These are phyloP conservation scores for Epinephelus coioides DNA, from an alignment of 2,797 vertebrate genomes.

Conservation along the genomic window DNA sequence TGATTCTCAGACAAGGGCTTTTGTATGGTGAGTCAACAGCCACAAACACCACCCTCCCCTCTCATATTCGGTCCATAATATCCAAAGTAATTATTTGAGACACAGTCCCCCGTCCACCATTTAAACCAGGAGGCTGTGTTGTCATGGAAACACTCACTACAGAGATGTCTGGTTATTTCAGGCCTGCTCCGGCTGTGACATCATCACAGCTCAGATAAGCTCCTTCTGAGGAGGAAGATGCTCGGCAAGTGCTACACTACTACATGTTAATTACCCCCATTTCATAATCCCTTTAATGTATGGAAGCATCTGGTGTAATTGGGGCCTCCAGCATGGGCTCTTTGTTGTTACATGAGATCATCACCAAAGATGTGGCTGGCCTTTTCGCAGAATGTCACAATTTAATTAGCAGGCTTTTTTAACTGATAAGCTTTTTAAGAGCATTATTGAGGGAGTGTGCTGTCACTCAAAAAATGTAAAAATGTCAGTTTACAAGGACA, in stretches of 20 bases:
- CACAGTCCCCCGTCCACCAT: conserved; percentile 62
- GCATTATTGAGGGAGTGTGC: too few relatives aligned
- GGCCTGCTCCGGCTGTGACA: conserved; percentile 68
- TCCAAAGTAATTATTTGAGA: conserved; percentile 78
- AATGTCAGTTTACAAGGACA: background rate
- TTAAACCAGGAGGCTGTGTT: conserved; percentile 76
- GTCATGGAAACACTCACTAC: conserved; percentile 80
- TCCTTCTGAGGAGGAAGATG: conserved; percentile 61
- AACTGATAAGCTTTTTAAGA: conserved; percentile 24
- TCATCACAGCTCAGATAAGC: conserved; percentile 69
- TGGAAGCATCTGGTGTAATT: conserved; percentile 38
- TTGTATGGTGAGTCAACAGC: conserved; percentile 57
- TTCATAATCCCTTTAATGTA: conserved; percentile 62
- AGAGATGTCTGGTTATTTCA: conserved; percentile 78
- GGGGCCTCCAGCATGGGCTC: conserved; percentile 30
- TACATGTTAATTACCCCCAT: conserved; percentile 55
- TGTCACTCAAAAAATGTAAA: background rate
- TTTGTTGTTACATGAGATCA: conserved; percentile 44
- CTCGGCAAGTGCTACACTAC: conserved; percentile 31
- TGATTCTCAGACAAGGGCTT: conserved; percentile 34
- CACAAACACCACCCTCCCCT: conserved; percentile 36
- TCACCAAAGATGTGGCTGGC: conserved; percentile 27
- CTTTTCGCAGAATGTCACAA: conserved; percentile 27
- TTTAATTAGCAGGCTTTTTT: conserved; percentile 14
- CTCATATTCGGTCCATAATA: conserved; percentile 62